Evolutionary conservation across 2,113 vertebrate genomes (phyloP).

Genomic region (Vanacampus margaritifer): DNA sequence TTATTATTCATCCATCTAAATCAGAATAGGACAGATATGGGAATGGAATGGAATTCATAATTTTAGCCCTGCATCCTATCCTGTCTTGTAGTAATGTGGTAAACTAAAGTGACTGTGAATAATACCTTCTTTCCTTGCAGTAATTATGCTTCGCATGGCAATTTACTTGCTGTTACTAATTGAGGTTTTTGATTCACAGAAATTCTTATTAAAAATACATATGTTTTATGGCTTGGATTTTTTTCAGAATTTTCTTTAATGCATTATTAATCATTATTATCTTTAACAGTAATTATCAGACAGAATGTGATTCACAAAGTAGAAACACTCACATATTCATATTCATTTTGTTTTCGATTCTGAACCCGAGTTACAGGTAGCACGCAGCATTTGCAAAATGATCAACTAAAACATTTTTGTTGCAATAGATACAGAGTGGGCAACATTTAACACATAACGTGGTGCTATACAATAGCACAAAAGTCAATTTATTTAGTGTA

Average conservation of each 20-base stretch:
- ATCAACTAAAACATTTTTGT: constrained; percentile 44
- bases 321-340: constrained; percentile 19
- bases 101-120: constrained; percentile 99
- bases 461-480: no score
- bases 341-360: constrained; percentile 51
- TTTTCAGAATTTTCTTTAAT: constrained; percentile 66
- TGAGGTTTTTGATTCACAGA: constrained; percentile 88
- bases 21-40: constrained; percentile 99
- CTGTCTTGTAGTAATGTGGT: constrained; percentile 96
- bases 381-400: background rate
- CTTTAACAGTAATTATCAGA: constrained; percentile 68
- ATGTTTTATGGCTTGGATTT: constrained; percentile 71
- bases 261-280: constrained; percentile 75
- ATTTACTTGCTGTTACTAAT: constrained; percentile 92
- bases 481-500: no score
- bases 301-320: constrained; percentile 62
- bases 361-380: constrained; percentile 46
- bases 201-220: constrained; percentile 85
- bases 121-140: constrained; percentile 98
- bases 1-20: constrained; percentile 99
- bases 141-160: constrained; percentile 92
- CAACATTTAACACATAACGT: no score
- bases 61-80: constrained; percentile 91
- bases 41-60: constrained; percentile 99
- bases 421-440: constrained; percentile 27